Percentiles rank a stretch among this genome's conserved stretches.
phyloP scores from a whole-genome alignment of 1,140 invertebrate species.

The Pogonus chalceus region DNA sequence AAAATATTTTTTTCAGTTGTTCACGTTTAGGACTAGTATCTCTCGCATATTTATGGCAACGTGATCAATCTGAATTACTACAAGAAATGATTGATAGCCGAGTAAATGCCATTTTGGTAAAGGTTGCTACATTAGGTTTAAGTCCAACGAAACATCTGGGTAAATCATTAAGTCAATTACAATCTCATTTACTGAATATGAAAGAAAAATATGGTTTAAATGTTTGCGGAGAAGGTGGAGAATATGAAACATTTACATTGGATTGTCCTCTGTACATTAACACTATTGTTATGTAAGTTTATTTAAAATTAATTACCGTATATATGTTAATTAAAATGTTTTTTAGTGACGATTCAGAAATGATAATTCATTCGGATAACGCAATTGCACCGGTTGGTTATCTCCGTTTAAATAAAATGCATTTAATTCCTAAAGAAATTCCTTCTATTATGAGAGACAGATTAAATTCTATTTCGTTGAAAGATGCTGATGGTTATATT shows the following conservation, averaged over 20 bases:
- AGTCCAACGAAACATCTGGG: slow-evolving; percentile 80
- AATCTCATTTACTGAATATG: slow-evolving; percentile 77
- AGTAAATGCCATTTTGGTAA: slow-evolving; percentile 90
- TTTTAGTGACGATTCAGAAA: slow-evolving; percentile 77
- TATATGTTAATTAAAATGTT: slow-evolving; percentile 6
- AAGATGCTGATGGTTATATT: slow-evolving; percentile 46
- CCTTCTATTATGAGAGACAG: slow-evolving; percentile 35
- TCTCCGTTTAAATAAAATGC: slow-evolving; percentile 74
- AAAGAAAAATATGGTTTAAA: slow-evolving; percentile 92
- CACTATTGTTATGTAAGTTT: slow-evolving; percentile 78
- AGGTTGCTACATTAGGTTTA: slow-evolving; percentile 88
- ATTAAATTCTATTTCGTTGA: slow-evolving; percentile 41
- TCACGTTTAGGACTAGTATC: slow-evolving; percentile 76
- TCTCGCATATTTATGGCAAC: slow-evolving; percentile 87
- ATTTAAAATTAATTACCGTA: slow-evolving; percentile 11
- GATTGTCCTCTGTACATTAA: slow-evolving; percentile 94
- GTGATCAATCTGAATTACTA: slow-evolving; percentile 88
- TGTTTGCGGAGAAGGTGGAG: slow-evolving; percentile 97
- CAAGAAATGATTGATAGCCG: slow-evolving; percentile 93
- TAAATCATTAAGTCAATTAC: slow-evolving; percentile 72
- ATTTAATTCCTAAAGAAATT: slow-evolving; percentile 56
- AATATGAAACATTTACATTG: slow-evolving; percentile 96
- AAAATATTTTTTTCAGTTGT: no score
- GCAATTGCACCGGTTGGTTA: slow-evolving; percentile 88
- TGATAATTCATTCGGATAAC: slow-evolving; percentile 80